Percentiles rank a stretch among this genome's conserved stretches.
These are phyloP conservation scores for Polydrusus cervinus DNA, from an alignment of 2,888 invertebrate species.

Conservation along the genomic window DNA sequence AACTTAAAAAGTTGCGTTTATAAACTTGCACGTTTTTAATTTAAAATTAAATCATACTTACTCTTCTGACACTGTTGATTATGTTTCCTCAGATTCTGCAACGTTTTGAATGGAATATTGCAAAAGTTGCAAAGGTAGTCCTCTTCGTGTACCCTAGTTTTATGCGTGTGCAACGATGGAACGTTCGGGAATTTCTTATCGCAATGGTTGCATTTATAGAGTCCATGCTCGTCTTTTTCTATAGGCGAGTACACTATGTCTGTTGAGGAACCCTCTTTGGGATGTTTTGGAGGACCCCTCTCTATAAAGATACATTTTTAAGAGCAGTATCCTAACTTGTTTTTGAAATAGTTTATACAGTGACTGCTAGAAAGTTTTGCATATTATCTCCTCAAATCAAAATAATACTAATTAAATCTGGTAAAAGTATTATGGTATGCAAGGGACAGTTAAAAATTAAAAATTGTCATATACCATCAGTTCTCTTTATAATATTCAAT, in stretches of 20 bases:
- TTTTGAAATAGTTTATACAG: too few species aligned
- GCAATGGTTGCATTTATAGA: slow-evolving; percentile 55
- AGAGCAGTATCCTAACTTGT: too few species aligned
- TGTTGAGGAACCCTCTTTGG: background rate
- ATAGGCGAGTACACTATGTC: slow-evolving; percentile 17
- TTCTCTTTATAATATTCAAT: too few species aligned
- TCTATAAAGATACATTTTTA: slow-evolving; percentile 10
- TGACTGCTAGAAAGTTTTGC: too few species aligned
- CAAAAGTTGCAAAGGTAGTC: slow-evolving; percentile 63
- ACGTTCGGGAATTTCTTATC: slow-evolving; percentile 55
- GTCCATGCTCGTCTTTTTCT: slow-evolving; percentile 44
- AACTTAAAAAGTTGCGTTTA: too few species aligned
- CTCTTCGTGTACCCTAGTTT: slow-evolving; percentile 56
- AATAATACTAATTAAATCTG: too few species aligned
- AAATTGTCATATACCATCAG: too few species aligned
- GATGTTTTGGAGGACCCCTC: background rate
- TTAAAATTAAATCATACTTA: slow-evolving; percentile 42
- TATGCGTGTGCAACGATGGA: slow-evolving; percentile 56
- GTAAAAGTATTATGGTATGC: too few species aligned
- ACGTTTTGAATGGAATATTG: slow-evolving; percentile 58
- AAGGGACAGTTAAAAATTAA: too few species aligned
- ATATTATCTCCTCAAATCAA: too few species aligned
- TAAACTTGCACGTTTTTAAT: too few species aligned
- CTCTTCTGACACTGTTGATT: slow-evolving; percentile 62
- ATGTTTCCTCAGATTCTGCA: slow-evolving; percentile 61